phyloP scores from a whole-genome alignment of 2,888 invertebrate genomes.

The Melieria omissa region DNA sequence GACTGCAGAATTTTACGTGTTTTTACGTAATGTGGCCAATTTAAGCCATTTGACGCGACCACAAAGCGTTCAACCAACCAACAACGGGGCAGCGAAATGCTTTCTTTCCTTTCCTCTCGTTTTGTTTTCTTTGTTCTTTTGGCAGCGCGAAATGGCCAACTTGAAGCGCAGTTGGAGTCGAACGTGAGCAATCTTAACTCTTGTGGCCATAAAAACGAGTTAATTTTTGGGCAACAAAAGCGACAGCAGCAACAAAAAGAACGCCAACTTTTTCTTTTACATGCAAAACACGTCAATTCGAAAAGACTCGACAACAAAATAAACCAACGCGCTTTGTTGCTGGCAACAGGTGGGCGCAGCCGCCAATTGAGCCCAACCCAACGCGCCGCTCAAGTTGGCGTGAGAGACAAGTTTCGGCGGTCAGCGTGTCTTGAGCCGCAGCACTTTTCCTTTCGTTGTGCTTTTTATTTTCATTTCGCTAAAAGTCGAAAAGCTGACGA shows the following conservation, averaged over 20 bases:
- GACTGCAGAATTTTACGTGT: no score
- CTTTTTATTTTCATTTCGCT: neutral
- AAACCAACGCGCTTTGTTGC: constrained; percentile 13
- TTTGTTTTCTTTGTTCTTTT: no score
- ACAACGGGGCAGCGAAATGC: no score
- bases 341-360: constrained; percentile 34
- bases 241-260: neutral
- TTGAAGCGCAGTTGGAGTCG: no score
- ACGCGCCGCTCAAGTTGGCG: neutral
- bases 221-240: neutral
- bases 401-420: constrained; percentile 11
- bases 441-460: constrained; percentile 32
- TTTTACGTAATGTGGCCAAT: no score
- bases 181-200: neutral
- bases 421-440: no score
- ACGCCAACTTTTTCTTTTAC: neutral
- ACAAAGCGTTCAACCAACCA: no score
- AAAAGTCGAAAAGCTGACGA: neutral
- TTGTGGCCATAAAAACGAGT: neutral
- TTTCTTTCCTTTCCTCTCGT: no score
- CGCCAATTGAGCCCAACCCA: neutral
- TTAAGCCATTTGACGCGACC: no score
- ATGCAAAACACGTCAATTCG: constrained; percentile 17
- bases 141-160: no score
- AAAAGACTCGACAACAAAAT: neutral